Evolutionary conservation across 2,797 vertebrate genomes (phyloP).

Genomic region (Sebastes taczanowskii): DNA sequence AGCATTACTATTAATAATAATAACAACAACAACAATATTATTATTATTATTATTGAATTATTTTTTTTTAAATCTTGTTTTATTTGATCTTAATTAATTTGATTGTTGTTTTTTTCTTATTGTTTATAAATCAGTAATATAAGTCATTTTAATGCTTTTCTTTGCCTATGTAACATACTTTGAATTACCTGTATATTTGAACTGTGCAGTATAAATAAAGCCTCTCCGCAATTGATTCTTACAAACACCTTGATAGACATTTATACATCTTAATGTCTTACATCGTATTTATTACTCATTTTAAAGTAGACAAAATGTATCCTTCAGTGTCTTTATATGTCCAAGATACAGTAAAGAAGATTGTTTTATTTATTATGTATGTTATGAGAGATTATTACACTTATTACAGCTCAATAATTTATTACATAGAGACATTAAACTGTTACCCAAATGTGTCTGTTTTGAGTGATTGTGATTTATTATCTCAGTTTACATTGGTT

Average conservation of each 20-base stretch:
- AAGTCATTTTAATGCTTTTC: neutral
- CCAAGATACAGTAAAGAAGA: neutral
- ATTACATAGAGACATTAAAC: neutral
- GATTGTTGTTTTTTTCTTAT: too few species aligned
- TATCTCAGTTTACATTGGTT: neutral
- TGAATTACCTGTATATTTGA: too few species aligned
- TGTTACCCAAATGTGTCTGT: neutral
- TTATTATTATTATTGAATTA: too few species aligned
- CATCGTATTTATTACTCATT: neutral
- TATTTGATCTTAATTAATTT: too few species aligned
- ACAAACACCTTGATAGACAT: neutral
- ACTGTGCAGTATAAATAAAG: neutral
- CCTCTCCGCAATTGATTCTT: neutral
- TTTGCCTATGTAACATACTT: accelerated
- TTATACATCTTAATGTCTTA: neutral
- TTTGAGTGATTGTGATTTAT: neutral
- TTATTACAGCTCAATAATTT: neutral
- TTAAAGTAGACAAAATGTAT: neutral
- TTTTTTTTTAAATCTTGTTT: too few species aligned
- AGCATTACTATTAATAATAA: too few species aligned
- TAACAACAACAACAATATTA: too few species aligned
- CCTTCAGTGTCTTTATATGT: neutral
- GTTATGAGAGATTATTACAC: neutral
- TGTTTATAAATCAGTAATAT: too few species aligned
- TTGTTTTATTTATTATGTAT: neutral